These are phyloP conservation scores for Desoria tigrina DNA, from an alignment of 2,888 invertebrate genomes.

Conservation along the genomic window DNA sequence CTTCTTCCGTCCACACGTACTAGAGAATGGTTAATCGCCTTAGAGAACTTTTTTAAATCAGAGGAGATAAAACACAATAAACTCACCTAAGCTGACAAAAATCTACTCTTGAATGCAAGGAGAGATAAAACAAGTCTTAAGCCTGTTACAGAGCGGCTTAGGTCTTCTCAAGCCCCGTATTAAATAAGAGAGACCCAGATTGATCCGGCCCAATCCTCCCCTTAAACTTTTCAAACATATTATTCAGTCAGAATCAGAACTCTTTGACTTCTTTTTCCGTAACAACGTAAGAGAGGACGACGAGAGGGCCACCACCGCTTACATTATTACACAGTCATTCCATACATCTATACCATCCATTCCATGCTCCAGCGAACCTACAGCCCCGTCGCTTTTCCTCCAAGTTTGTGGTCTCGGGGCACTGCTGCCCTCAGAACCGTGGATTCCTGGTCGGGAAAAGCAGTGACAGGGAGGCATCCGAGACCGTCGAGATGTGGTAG, in stretches of 20 bases:
- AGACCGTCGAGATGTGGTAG: too few species aligned
- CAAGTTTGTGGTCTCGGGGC: too few species aligned
- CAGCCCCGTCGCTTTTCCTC: background rate
- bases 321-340: background rate
- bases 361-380: conserved; percentile 7
- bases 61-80: conserved; percentile 57
- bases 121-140: conserved; percentile 57
- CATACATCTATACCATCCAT: conserved; percentile 1
- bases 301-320: conserved; percentile 5
- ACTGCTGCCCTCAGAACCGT: too few species aligned
- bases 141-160: conserved; percentile 56
- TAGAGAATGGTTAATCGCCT: conserved; percentile 53
- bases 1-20: conserved; percentile 10
- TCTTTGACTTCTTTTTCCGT: conserved; percentile 11
- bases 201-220: conserved; percentile 55
- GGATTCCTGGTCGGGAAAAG: too few species aligned
- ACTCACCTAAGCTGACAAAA: conserved; percentile 56
- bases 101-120: conserved; percentile 56
- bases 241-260: conserved; percentile 24
- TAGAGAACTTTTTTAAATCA: conserved; percentile 54
- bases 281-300: background rate
- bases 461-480: too few species aligned
- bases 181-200: conserved; percentile 57
- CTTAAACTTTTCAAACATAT: conserved; percentile 54
- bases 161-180: conserved; percentile 56